phyloP scores from a whole-genome alignment of 1,140 invertebrate species.

The Drosophila ercepeae region DNA sequence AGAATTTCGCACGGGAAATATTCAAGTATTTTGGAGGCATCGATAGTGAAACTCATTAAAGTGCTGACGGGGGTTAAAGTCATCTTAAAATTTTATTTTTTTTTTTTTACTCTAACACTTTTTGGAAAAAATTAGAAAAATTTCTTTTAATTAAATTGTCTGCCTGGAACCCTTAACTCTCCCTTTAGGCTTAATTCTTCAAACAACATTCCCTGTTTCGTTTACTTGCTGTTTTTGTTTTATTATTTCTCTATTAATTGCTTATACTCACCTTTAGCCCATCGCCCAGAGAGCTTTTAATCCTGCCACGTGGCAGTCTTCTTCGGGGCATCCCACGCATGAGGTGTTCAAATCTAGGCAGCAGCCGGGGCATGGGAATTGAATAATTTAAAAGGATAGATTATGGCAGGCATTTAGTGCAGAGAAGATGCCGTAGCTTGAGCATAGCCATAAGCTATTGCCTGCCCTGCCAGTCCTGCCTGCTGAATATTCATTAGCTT shows the following conservation, averaged over 20 bases:
- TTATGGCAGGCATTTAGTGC: constrained; percentile 25
- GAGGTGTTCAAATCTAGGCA: constrained; percentile 33
- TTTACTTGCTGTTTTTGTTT: not conserved
- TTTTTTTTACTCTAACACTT: too few species aligned
- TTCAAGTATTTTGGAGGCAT: constrained; percentile 16
- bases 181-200: not conserved
- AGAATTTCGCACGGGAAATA: constrained; percentile 25
- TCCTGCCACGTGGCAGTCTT: constrained; percentile 36
- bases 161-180: too few species aligned
- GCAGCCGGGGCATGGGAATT: constrained; percentile 27
- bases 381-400: constrained; percentile 50
- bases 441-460: constrained; percentile 31
- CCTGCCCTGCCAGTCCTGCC: constrained; percentile 22
- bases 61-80: not conserved
- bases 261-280: constrained; percentile 36
- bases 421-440: constrained; percentile 13
- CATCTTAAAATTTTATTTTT: too few species aligned
- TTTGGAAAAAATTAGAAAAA: too few species aligned
- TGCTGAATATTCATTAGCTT: constrained; percentile 45
- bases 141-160: too few species aligned
- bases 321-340: constrained; percentile 18
- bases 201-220: not conserved
- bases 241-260: constrained; percentile 30
- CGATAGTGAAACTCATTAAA: constrained; percentile 10
- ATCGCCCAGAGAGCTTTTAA: constrained; percentile 39